Conservation (phyloP, 1,140 invertebrate genomes). For the Papilio xuthus region DNA sequence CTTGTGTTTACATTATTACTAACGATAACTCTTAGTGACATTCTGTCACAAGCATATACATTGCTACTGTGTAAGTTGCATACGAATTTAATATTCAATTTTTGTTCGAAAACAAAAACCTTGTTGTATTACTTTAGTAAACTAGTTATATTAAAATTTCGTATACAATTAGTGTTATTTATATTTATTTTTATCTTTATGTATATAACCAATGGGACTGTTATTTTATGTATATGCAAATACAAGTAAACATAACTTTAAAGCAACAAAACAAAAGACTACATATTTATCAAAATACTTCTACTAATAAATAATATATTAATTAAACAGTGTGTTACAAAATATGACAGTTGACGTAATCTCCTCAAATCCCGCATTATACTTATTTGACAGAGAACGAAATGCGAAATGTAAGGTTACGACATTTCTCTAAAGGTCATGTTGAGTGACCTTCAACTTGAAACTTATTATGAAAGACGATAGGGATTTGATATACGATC, state of each 20-base stretch:
- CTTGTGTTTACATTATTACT: slow-evolving; percentile 26
- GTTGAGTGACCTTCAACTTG: slow-evolving; percentile 18
- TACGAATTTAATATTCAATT: too few species aligned
- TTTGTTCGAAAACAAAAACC: too few species aligned
- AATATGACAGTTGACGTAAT: slow-evolving; percentile 23
- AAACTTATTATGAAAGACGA: not conserved
- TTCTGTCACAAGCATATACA: not conserved
- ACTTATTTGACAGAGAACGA: slow-evolving; percentile 36
- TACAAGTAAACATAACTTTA: not conserved
- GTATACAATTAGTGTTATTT: too few species aligned
- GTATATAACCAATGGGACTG: not conserved
- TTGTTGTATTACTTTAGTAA: too few species aligned
- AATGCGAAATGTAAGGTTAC: slow-evolving; percentile 36
- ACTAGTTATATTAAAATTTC: too few species aligned
- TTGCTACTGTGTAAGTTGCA: not conserved
- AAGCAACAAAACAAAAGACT: not conserved
- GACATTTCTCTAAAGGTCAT: slow-evolving; percentile 5
- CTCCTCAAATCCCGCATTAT: slow-evolving; percentile 25
- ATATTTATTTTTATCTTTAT: too few species aligned
- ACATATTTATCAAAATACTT: not conserved
- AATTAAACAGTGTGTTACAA: slow-evolving; percentile 20
- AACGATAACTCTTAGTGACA: not conserved
- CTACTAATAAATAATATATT: too few species aligned
- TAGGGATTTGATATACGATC: not conserved
- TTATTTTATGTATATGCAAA: not conserved